Base-by-base conservation (phyloP, 1,140 invertebrate genomes). In the Drosophila leontia region DNA sequence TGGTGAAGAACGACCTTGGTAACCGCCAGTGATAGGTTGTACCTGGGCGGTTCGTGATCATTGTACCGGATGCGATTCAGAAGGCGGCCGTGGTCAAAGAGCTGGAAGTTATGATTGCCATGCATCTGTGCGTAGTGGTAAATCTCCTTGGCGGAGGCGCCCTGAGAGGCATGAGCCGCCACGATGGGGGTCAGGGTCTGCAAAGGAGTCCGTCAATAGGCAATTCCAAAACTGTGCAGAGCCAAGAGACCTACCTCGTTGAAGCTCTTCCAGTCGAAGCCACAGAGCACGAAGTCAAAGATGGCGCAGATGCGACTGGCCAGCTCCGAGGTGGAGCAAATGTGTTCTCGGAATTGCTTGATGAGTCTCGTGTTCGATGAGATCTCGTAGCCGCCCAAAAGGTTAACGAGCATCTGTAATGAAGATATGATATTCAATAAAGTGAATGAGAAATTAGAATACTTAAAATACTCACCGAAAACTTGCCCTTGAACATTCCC, bases 261-360 rank as follows among this genome's bases (percentile, higher is more conserved):
- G 5, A 84, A 78, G 53, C 60, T 32, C 15, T 41, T 35, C 82
- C 82, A 84, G 37, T 80, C 68, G 17, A 84, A 84, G 7, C 82
- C 82, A 11, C 82, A 81, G 8, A 69, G 32, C 1, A 84, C 74
- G 35, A 58, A 84, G 9, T 84, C 82, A 17, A 85, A 84, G 32
- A 81, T 45, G 4, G 9, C 39, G 26, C 82, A 84, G 9, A 84
- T 85, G 11, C 19, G 3, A 39, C 68, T 81, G 15, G 17, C 48
- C 15, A 32, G 6, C 7, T 37, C n/a, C 1, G 42, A 51, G 0
- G 3, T 3, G 4, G 47, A 15, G 50, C 82, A 84, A 12, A 84
- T 81, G n/a, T 78, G 74, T 0, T 65, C 23, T 0, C 50, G 62
- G 44, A 84, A 84, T 26, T 78, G 78, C 7, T 17, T 0, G 0